Evolutionary conservation across 1,140 invertebrate genomes (phyloP).

Genomic region (Drosophila suzukii): DNA sequence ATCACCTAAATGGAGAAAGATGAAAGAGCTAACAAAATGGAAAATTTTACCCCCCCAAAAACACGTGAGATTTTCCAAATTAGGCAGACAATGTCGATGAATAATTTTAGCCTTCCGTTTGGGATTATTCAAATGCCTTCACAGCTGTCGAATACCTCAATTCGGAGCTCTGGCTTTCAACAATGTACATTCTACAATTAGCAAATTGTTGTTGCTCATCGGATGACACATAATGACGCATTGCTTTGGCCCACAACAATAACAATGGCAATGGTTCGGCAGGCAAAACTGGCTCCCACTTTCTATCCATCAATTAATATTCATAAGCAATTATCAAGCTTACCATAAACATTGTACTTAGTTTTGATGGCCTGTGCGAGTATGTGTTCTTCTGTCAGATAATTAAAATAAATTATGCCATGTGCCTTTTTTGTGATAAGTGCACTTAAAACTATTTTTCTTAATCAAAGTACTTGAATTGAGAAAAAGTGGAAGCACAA

Average conservation of each 20-base stretch:
- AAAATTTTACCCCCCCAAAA: neutral
- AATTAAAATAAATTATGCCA: slow-evolving; percentile 79
- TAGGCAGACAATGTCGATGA: neutral
- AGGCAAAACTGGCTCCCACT: slow-evolving; percentile 30
- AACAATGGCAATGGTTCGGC: slow-evolving; percentile 6
- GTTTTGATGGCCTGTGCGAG: slow-evolving; percentile 2
- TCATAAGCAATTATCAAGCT: slow-evolving; percentile 59
- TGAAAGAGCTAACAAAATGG: too few species aligned
- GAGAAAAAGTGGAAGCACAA: neutral
- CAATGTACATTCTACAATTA: slow-evolving; percentile 16
- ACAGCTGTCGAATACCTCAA: slow-evolving; percentile 11
- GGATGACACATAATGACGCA: slow-evolving; percentile 66
- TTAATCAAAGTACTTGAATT: neutral
- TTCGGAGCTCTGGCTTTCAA: slow-evolving; percentile 2
- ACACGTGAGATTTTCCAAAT: neutral
- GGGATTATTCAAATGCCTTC: slow-evolving; percentile 7
- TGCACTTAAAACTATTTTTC: slow-evolving; percentile 7
- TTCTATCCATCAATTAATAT: slow-evolving; percentile 72
- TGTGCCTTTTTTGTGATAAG: slow-evolving; percentile 52
- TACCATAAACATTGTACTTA: slow-evolving; percentile 31
- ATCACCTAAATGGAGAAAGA: too few species aligned
- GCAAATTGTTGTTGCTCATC: slow-evolving; percentile 10
- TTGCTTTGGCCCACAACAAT: slow-evolving; percentile 12
- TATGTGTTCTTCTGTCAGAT: slow-evolving; percentile 33
- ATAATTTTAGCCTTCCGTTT: neutral